Evolutionary conservation across 2,797 vertebrate genomes (phyloP).

Genomic region (Phyllotis vaccarum): DNA sequence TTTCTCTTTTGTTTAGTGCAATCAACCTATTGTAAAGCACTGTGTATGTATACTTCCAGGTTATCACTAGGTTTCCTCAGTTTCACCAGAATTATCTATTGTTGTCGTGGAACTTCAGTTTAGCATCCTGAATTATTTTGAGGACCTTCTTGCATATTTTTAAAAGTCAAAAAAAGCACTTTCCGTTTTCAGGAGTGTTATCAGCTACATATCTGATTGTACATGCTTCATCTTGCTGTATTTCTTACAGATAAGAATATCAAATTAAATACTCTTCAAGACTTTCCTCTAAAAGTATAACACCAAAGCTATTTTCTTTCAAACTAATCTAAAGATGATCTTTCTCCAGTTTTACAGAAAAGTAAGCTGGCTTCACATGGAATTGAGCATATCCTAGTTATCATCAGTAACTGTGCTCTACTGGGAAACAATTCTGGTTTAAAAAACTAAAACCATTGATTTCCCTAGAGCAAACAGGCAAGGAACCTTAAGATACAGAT

Average conservation of each 20-base stretch:
- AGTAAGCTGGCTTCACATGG: conserved; percentile 41
- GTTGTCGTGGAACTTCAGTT: conserved; percentile 66
- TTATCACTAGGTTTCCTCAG: conserved; percentile 73
- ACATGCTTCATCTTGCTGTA: conserved; percentile 64
- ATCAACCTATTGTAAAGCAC: conserved; percentile 73
- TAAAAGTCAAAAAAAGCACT: conserved; percentile 60
- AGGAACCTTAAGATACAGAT: conserved; percentile 45
- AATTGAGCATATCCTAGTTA: conserved; percentile 56
- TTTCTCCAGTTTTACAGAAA: conserved; percentile 59
- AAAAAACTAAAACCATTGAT: conserved; percentile 56
- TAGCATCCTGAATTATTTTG: conserved; percentile 64
- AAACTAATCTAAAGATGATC: conserved; percentile 61
- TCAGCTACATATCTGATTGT: conserved; percentile 66
- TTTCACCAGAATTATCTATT: conserved; percentile 74
- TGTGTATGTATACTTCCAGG: conserved; percentile 74
- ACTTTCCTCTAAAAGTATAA: conserved; percentile 68
- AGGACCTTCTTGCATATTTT: conserved; percentile 61
- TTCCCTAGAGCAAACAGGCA: conserved; percentile 33
- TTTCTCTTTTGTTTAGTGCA: conserved; percentile 80
- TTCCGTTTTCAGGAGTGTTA: conserved; percentile 59
- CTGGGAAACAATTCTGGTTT: background rate
- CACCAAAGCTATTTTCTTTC: conserved; percentile 70
- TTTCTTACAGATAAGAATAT: conserved; percentile 70
- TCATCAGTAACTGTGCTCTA: conserved; percentile 37
- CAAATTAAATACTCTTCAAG: conserved; percentile 69